Evolutionary conservation across 2,797 vertebrate species (phyloP).

Genomic region (Rallus crepitans): DNA sequence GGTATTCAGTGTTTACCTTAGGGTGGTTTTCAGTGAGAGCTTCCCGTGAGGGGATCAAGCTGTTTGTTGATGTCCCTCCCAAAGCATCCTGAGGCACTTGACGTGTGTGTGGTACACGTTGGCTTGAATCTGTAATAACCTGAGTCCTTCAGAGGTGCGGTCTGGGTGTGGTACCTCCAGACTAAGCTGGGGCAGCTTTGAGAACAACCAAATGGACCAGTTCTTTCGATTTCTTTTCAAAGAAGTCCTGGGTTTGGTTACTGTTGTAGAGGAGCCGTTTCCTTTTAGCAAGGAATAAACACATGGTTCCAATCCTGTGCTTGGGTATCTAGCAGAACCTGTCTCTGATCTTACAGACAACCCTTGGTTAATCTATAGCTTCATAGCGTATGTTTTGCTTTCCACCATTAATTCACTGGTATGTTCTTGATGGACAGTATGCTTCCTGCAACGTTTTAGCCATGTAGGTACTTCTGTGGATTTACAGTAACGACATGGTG

Average conservation of each 20-base stretch:
- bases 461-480: background rate
- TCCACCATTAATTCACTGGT: background rate
- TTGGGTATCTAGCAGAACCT: background rate
- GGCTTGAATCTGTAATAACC: background rate
- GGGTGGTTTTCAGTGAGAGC: slow-evolving; percentile 8
- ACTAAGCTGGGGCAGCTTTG: background rate
- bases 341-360: background rate
- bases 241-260: background rate
- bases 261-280: background rate
- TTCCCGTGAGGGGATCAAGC: slow-evolving; percentile 3
- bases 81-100: background rate
- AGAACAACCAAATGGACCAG: background rate
- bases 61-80: slow-evolving; percentile 33
- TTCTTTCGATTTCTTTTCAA: background rate
- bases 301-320: background rate
- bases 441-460: slow-evolving; percentile 45
- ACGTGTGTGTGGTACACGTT: background rate
- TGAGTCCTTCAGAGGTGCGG: background rate
- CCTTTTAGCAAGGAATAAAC: background rate
- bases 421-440: background rate
- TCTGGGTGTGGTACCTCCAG: background rate
- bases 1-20: slow-evolving; percentile 54
- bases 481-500: slow-evolving; percentile 54
- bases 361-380: background rate
- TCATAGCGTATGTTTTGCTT: background rate